These are phyloP conservation scores for Ditylenchus weischeri DNA, from an alignment of 2,888 invertebrate genomes.

Conservation along the genomic window DNA sequence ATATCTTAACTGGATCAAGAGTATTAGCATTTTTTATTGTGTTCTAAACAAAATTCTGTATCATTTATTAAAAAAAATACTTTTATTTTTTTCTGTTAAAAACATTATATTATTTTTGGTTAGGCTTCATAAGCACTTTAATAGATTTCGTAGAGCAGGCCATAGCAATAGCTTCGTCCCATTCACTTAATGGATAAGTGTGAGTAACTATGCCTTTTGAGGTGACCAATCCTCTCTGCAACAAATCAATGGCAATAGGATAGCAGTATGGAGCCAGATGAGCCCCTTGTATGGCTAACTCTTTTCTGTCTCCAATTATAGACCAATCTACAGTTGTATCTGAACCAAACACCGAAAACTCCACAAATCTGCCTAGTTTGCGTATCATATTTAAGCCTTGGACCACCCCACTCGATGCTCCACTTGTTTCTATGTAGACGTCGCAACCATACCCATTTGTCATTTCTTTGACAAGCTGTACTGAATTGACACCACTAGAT, in stretches of 20 bases:
- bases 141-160: constrained; percentile 5
- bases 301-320: constrained; percentile 8
- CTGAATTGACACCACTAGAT: not conserved
- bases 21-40: too few relatives aligned
- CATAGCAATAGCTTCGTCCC: constrained; percentile 4
- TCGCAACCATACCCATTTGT: constrained; percentile 9
- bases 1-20: too few relatives aligned
- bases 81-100: too few relatives aligned
- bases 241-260: constrained; percentile 9
- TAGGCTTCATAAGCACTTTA: constrained; percentile 7
- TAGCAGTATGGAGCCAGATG: constrained; percentile 8
- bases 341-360: constrained; percentile 6
- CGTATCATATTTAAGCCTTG: constrained; percentile 8
- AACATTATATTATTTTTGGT: not conserved
- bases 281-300: not conserved
- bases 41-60: too few relatives aligned
- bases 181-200: not conserved
- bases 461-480: not conserved
- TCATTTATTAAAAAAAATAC: too few relatives aligned
- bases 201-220: constrained; percentile 10
- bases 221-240: constrained; percentile 2
- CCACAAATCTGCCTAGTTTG: constrained; percentile 4
- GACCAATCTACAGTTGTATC: constrained; percentile 10
- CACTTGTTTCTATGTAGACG: constrained; percentile 8
- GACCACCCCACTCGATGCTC: not conserved